Base-by-base conservation (phyloP, 2,888 invertebrate genomes). In the Harpalus rubripes region DNA sequence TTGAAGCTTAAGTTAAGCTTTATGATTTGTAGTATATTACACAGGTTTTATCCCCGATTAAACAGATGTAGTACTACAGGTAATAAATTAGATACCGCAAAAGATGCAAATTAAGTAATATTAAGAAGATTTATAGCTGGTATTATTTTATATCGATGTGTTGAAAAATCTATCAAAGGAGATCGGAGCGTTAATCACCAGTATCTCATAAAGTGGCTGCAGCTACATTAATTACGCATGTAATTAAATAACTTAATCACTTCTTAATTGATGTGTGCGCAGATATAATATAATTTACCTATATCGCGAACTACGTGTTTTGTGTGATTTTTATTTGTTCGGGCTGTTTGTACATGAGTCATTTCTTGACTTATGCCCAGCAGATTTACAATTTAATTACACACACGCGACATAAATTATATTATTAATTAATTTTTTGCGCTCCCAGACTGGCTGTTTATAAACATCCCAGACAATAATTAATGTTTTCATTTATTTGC, bases 301-400 rank as follows among this genome's bases (percentile, higher is more conserved):
- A 68, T 15, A 68, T 68, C 82, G 72, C 72, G 32, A 52, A 32
- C 32, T 74, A 72, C 72, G 58, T 39, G 83, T 83, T 83, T 74
- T 63, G 26, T 32, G 8, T 5, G 12, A 41, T 59, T 72, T 81
- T 58, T 83, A 76, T 83, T 61, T 52, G 39, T 22, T 74, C 56
- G 76, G 16, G 16, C 16, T 41, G 74, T 72, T 59, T 59, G 72
- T 41, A 41, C 59, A 61, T 83, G 74, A 83, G 58, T 83, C 72
- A 82, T 82, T 68, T 56, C 44, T 68, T 72, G 52, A 74, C 72
- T 82, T 82, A 74, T 81, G 58, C 58, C 58, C 12, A 16, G 15
- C 76, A 22, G 56, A 74, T 83, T 76, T 83, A 83, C 83, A 83
- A 83, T 74, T 83, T 83, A 83, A 83, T 83, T 83, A 83, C 76